phyloP scores from a whole-genome alignment of 2,888 invertebrate species.

The Latheticus oryzae region DNA sequence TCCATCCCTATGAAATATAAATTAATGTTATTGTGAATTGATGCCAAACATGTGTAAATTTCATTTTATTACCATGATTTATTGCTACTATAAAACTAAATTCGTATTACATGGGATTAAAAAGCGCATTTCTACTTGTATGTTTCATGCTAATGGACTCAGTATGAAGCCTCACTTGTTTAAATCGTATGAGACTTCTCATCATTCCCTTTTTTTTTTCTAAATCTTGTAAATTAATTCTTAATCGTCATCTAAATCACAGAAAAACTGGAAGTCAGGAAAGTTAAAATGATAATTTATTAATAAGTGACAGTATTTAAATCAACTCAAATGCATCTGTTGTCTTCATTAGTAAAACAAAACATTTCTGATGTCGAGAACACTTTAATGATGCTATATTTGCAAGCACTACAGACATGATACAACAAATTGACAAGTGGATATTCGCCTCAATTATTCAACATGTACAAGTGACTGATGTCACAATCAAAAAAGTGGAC shows the following conservation, averaged over 20 bases:
- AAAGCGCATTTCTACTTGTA: constrained; percentile 41
- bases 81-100: constrained; percentile 55
- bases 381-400: constrained; percentile 61
- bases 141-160: constrained; percentile 28
- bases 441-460: constrained; percentile 59
- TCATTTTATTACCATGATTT: constrained; percentile 58
- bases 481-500: too few species aligned
- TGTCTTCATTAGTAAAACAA: constrained; percentile 59
- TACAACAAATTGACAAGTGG: constrained; percentile 59
- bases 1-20: constrained; percentile 57
- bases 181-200: constrained; percentile 40
- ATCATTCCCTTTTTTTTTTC: constrained; percentile 28
- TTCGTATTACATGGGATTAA: constrained; percentile 52
- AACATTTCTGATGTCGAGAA: constrained; percentile 55
- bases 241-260: constrained; percentile 35
- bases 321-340: constrained; percentile 50
- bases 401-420: constrained; percentile 54
- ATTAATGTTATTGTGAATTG: constrained; percentile 55
- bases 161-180: constrained; percentile 23
- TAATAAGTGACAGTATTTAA: constrained; percentile 47
- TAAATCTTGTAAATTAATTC: constrained; percentile 24
- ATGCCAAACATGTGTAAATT: constrained; percentile 59
- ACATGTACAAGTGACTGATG: constrained; percentile 43
- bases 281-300: constrained; percentile 43
- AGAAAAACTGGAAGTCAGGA: too few species aligned